A percentile compares a stretch with the other conserved stretches of the same genome.
Evolutionary conservation across 37 sponge, comb jelly and placozoan genomes (phyloP).

Genomic region (Halichondria panicea): DNA sequence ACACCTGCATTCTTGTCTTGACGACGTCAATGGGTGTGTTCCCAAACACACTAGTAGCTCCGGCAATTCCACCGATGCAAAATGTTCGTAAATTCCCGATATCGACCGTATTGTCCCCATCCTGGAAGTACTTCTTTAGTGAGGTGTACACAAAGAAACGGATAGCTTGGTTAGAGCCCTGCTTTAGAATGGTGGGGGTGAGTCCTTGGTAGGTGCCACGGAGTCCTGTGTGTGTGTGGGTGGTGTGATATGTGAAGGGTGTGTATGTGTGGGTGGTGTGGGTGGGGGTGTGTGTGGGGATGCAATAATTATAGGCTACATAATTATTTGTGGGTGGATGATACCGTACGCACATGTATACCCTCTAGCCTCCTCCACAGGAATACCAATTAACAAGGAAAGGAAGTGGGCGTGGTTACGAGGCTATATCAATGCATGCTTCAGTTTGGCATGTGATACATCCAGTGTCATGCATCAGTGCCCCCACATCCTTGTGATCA

Average conservation of each 20-base stretch:
- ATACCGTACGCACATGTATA: too few species aligned
- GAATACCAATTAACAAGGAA: too few species aligned
- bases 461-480: too few species aligned
- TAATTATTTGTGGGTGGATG: too few species aligned
- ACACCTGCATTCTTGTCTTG: slow-evolving; percentile 96
- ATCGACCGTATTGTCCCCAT: slow-evolving; percentile 82
- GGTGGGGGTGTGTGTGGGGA: neutral
- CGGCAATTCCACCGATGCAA: slow-evolving; percentile 86
- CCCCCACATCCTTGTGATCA: too few species aligned
- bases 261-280: neutral
- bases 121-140: slow-evolving; percentile 81
- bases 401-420: too few species aligned
- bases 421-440: too few species aligned
- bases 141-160: slow-evolving; percentile 93
- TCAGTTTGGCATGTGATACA: too few species aligned
- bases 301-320: too few species aligned
- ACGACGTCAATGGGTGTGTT: slow-evolving; percentile 99
- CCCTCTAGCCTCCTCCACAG: too few species aligned
- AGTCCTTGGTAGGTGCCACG: slow-evolving; percentile 93
- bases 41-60: slow-evolving; percentile 97
- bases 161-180: slow-evolving; percentile 95
- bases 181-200: slow-evolving; percentile 90
- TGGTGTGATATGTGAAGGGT: too few species aligned
- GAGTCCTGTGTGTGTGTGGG: slow-evolving; percentile 62
- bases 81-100: slow-evolving; percentile 82